Base-by-base conservation (phyloP, 2,113 vertebrate genomes). In the Sinocyclocheilus anophthalmus region DNA sequence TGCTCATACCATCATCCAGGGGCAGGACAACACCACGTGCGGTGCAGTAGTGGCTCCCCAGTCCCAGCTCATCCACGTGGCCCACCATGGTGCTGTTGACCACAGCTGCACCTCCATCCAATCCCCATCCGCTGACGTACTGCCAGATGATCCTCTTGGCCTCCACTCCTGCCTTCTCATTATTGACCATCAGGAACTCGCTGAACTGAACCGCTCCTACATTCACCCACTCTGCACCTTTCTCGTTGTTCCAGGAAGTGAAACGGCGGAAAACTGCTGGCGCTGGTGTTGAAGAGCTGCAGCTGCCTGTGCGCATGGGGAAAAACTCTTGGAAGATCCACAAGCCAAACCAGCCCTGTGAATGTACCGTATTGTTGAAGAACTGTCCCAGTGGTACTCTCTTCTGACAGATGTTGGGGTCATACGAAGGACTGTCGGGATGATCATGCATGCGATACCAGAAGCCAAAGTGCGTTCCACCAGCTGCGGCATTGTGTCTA, bases 381-480 rank as follows among this genome's bases (percentile, higher is more conserved):
- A 97, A 97, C 89, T 96, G 93, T 2, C 96, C 96, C 3, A 97
- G 94, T 8, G 96, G 95, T 84, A 96, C 90, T 81, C 26, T 91
- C 84, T 96, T 94, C 85, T 96, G 96, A 88, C 96, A 97, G 89
- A 97, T 91, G 48, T 92, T 91, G 7, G 6, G 30, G 76, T 96
- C 84, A 63, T 90, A 96, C 2, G 96, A 96, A 0, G 95, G 92
- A 1, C 96, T 96, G 14, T 96, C 96, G 0, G 96, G 96, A 75
- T 95, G 85, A 0, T 94, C 63, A 22, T 96, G 95, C 95, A 97
- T 97, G 45, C 96, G 94, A 90, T 97, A 97, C 96, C 96, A 97
- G 94, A 96, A 97, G 18, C 96, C 96, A 9, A 97, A 97, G 90
- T 97, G 96, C 20, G 96, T 96, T 3, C 96, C 96, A 0, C 96